Evolutionary conservation across 2,888 invertebrate genomes (phyloP), one percentile per base, ranked within the genome.

Genomic region (Alloscopus bannaensis): DNA sequence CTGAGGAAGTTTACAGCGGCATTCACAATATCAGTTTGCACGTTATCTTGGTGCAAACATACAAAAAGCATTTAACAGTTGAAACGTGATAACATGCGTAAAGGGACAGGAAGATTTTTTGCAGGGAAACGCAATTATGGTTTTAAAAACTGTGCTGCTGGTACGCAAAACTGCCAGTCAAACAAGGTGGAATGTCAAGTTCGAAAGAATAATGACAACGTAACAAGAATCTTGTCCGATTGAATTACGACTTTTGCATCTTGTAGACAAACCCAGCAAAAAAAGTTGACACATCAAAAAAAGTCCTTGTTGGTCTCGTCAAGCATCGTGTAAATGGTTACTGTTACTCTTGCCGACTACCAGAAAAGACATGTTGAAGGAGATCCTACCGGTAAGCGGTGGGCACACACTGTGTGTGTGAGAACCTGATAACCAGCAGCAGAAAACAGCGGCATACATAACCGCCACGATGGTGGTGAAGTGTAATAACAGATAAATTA

Each of bases 401-500:
- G 57, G 28, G 13, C 24, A n/a, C n/a, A n/a, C n/a, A n/a, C n/a
- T n/a, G n/a, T n/a, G n/a, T n/a, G 45, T 18, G 50, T 8, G n/a
- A 40, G n/a, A 24, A 47, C 16, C 20, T 28, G 65, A 16, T 65
- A n/a, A 47, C n/a, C 40, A 42, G 24, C 40, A 42, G 62, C 40
- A 24, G 42, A 18, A 28, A 42, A 24, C n/a, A 42, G 52, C 52
- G 52, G 52, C 52, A 52, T 20, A 24, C 24, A 24, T 4, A 24
- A 22, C n/a, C 18, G 55, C 24, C 40, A 42, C 36, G 26, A 20
- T 55, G n/a, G 52, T 36, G 36, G 24, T 11, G n/a, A n/a, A n/a
- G n/a, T n/a, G 42, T 45, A 70, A 47, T 45, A 55, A 60, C 40
- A n/a, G 22, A 62, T 72, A 62, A 72, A 72, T 62, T 72, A 62